Conservation (phyloP, 2,888 invertebrate genomes). For the Heliothis peltigera region DNA sequence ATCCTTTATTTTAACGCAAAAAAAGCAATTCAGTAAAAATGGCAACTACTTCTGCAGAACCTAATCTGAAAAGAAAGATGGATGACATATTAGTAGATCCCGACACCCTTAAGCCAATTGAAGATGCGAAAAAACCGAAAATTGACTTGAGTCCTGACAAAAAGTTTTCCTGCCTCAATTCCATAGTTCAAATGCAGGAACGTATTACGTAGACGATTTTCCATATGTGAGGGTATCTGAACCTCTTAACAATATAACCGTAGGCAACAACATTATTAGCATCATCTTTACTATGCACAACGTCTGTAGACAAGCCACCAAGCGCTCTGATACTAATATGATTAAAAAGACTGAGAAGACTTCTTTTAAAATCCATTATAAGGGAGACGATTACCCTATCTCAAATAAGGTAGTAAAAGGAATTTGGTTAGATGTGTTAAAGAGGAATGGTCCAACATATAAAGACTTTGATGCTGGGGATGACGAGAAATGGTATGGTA, state of each 20-base stretch:
- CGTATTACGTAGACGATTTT: too few species aligned
- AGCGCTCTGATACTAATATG: background rate
- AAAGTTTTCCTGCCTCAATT: background rate
- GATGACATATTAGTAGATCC: background rate
- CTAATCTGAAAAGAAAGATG: background rate
- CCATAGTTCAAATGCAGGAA: background rate
- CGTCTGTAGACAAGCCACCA: background rate
- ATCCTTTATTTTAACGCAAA: too few species aligned
- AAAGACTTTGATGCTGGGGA: too few species aligned
- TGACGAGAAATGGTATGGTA: too few species aligned
- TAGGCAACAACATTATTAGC: background rate
- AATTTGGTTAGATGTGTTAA: too few species aligned
- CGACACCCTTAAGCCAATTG: background rate
- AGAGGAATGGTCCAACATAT: too few species aligned
- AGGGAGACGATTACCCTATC: background rate
- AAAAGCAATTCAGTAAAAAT: too few species aligned
- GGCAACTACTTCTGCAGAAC: background rate
- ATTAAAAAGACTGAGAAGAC: slow-evolving; percentile 3
- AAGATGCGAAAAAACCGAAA: background rate
- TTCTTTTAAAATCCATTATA: background rate
- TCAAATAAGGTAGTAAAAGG: too few species aligned
- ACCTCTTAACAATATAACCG: background rate
- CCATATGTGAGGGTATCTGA: too few species aligned
- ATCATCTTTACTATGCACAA: slow-evolving; percentile 3
- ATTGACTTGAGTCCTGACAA: background rate